phyloP scores from a whole-genome alignment of 2,113 vertebrate genomes.

The Uropsilus gracilis region DNA sequence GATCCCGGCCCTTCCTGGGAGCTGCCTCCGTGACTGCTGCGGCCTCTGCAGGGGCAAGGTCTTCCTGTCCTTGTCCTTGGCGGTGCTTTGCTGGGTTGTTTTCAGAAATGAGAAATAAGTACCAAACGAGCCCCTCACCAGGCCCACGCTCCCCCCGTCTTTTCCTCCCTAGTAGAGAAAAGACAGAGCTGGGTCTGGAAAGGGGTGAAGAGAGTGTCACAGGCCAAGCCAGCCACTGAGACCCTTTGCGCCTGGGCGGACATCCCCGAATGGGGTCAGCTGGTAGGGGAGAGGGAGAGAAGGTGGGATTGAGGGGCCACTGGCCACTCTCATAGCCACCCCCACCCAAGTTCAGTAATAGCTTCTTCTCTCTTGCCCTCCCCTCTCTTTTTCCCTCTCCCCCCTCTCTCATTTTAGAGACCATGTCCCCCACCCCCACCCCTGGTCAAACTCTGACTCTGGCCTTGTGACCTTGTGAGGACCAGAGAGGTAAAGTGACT shows the following conservation, averaged over 20 bases:
- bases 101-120: background rate
- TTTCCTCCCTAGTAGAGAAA: no score
- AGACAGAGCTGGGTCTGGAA: background rate
- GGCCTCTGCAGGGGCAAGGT: fast-evolving
- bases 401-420: no score
- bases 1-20: background rate
- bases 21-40: fast-evolving
- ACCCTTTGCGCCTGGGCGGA: background rate
- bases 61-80: no score
- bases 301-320: background rate
- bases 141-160: background rate
- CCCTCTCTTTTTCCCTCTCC: no score
- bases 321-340: no score
- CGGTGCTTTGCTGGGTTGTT: background rate
- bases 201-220: background rate
- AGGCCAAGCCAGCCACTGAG: background rate
- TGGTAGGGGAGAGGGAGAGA: background rate
- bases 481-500: background rate
- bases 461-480: background rate
- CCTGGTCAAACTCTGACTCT: background rate
- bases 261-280: no score
- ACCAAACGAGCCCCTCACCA: no score
- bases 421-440: no score
- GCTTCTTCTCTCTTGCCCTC: no score
- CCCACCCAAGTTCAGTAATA: no score